Evolutionary conservation across 2,888 invertebrate species (phyloP).

Genomic region (Mimumesa dahlbomi): DNA sequence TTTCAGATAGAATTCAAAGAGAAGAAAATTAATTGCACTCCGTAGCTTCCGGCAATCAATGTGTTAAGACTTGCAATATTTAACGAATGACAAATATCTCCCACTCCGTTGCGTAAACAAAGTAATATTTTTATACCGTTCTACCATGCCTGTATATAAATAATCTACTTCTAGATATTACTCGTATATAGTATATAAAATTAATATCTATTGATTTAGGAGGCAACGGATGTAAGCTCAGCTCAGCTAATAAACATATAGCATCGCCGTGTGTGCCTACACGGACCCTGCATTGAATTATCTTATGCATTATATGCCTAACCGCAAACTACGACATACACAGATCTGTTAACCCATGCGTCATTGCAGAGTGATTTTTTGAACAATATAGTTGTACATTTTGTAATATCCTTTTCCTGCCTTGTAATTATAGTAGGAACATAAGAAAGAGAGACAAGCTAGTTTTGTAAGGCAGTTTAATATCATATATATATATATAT

Average conservation of each 20-base stretch:
- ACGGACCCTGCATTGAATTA: conserved; percentile 25
- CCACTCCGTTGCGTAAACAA: conserved; percentile 31
- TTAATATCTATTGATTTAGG: conserved; percentile 40
- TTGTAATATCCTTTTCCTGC: conserved; percentile 76
- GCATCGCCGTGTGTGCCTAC: conserved; percentile 18
- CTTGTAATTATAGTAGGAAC: conserved; percentile 76
- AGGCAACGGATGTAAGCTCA: conserved; percentile 26
- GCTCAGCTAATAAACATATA: conserved; percentile 46
- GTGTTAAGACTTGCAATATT: conserved; percentile 35
- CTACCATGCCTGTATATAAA: conserved; percentile 45
- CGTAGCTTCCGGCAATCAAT: conserved; percentile 18
- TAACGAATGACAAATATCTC: conserved; percentile 43
- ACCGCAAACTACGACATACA: conserved; percentile 54
- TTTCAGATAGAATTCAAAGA: too few relatives aligned
- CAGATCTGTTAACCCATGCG: conserved; percentile 62
- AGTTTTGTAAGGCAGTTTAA: conserved; percentile 76
- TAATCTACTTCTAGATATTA: conserved; percentile 33
- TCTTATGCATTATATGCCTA: conserved; percentile 28
- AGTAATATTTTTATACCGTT: conserved; percentile 50
- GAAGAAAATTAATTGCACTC: too few relatives aligned
- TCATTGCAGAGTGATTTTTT: conserved; percentile 66
- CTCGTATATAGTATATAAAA: conserved; percentile 29
- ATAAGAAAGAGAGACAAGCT: conserved; percentile 66
- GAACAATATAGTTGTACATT: conserved; percentile 75
- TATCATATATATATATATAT: conserved; percentile 60